phyloP scores from a whole-genome alignment of 2,797 vertebrate genomes.

The Ambastaia sidthimunki region DNA sequence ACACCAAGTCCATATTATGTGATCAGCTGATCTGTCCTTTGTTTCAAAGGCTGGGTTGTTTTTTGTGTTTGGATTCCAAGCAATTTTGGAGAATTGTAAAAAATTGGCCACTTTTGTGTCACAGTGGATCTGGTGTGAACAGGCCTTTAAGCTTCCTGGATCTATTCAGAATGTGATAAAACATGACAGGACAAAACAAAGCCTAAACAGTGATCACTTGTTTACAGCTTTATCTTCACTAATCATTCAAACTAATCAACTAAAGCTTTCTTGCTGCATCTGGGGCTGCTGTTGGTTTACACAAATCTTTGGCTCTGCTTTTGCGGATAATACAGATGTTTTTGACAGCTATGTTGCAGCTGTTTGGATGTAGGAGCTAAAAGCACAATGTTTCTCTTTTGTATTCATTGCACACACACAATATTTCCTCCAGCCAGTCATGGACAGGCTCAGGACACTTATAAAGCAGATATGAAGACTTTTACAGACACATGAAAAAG shows the following conservation, averaged over 20 bases:
- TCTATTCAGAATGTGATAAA: background rate
- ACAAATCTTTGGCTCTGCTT: constrained; percentile 20
- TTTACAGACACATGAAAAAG: background rate
- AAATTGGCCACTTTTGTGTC: background rate
- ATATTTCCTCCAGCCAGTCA: background rate
- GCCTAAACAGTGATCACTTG: constrained; percentile 15
- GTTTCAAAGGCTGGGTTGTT: too few species aligned
- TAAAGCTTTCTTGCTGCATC: constrained; percentile 18
- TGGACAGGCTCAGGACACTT: constrained; percentile 18
- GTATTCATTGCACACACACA: constrained; percentile 28
- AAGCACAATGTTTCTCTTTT: constrained; percentile 51
- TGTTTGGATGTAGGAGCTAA: constrained; percentile 42
- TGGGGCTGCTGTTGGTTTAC: background rate
- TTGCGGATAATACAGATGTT: constrained; percentile 21
- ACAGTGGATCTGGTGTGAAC: constrained; percentile 19
- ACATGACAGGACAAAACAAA: background rate
- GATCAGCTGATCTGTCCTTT: background rate
- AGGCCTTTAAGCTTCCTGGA: constrained; percentile 17
- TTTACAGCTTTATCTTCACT: constrained; percentile 39
- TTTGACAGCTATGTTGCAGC: constrained; percentile 28
- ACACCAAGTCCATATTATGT: background rate
- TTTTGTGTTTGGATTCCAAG: background rate
- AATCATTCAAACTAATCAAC: background rate
- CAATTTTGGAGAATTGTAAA: background rate
- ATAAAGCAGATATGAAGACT: constrained; percentile 1